Conservation (phyloP, 2,797 vertebrate species). For the Hydrophis major region DNA sequence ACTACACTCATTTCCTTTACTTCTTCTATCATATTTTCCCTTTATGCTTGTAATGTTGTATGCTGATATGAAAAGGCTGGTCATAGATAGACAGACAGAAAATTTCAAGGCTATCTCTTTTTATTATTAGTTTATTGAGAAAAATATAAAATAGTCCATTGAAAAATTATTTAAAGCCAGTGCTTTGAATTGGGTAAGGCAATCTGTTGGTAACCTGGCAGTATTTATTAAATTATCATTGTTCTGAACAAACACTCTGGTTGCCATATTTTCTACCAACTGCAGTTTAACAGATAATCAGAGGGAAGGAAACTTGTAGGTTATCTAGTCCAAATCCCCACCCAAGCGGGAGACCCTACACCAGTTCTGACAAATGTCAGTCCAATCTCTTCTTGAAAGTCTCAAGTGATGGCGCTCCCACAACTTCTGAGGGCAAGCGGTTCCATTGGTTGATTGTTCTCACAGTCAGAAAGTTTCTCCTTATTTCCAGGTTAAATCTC, state of each 20-base stretch:
- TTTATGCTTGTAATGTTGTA: background rate
- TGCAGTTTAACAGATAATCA: background rate
- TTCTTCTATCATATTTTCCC: background rate
- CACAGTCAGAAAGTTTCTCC: too few species aligned
- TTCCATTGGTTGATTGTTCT: too few species aligned
- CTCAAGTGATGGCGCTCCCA: too few species aligned
- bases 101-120: background rate
- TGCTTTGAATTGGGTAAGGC: background rate
- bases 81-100: background rate
- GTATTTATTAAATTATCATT: background rate
- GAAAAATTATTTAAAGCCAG: background rate
- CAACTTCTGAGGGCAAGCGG: too few species aligned
- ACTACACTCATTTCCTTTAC: background rate
- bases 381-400: too few species aligned
- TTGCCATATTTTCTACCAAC: background rate
- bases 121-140: constrained; percentile 11
- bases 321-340: too few species aligned
- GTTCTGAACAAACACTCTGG: background rate
- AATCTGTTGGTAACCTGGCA: background rate
- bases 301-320: too few species aligned
- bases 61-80: background rate
- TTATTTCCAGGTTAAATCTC: too few species aligned
- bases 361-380: too few species aligned
- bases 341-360: too few species aligned
- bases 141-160: background rate